These are phyloP conservation scores for Ectemnius continuus DNA, from an alignment of 2,888 invertebrate genomes.

Conservation along the genomic window DNA sequence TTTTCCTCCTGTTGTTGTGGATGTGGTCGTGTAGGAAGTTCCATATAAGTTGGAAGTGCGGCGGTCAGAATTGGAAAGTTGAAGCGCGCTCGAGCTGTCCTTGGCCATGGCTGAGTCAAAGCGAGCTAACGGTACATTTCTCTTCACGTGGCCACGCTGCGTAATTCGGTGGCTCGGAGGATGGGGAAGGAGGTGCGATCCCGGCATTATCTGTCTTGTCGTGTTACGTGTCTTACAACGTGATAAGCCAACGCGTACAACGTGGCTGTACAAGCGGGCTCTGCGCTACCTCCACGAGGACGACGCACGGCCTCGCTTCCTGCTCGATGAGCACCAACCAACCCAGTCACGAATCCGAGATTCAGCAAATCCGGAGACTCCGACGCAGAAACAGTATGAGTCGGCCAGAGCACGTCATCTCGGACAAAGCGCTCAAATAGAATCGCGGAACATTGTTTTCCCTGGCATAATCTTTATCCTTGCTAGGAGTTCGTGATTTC, in stretches of 20 bases:
- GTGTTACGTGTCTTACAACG: conserved; percentile 72
- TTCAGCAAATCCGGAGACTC: no score
- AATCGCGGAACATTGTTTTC: no score
- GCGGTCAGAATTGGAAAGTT: conserved; percentile 52
- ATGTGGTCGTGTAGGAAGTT: no score
- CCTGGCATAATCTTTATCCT: no score
- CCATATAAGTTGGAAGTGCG: conserved; percentile 5
- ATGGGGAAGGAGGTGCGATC: conserved; percentile 26
- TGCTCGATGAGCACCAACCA: conserved; percentile 32
- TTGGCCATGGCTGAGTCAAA: conserved; percentile 51
- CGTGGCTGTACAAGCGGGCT: conserved; percentile 43
- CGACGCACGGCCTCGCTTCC: conserved; percentile 31
- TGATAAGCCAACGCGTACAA: conserved; percentile 68
- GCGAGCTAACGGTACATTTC: conserved; percentile 54
- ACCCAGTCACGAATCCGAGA: conserved; percentile 36
- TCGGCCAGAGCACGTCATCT: no score
- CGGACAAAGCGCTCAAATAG: no score
- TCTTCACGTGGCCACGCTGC: conserved; percentile 56
- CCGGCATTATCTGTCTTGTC: conserved; percentile 68
- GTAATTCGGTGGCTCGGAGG: conserved; percentile 65
- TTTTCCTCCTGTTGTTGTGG: no score
- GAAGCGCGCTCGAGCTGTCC: conserved; percentile 39
- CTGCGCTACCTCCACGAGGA: conserved; percentile 28
- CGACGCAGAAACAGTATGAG: no score
- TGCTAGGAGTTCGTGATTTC: no score